These are phyloP conservation scores for Semnornis frantzii DNA, from an alignment of 2,113 vertebrate species.

Conservation along the genomic window DNA sequence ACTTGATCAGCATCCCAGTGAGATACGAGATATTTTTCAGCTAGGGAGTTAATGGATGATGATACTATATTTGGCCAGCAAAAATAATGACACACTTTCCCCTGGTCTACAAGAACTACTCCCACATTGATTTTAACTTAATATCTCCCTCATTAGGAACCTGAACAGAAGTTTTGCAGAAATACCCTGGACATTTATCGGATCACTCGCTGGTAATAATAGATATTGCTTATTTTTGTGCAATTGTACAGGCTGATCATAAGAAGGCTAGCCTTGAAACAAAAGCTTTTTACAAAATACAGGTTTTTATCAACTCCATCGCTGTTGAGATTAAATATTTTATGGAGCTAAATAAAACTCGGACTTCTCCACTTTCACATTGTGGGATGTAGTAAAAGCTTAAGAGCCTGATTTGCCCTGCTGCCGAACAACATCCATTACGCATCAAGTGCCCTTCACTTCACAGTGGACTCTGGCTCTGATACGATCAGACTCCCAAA, in stretches of 20 bases:
- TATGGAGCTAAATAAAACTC: conserved; percentile 71
- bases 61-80: conserved; percentile 69
- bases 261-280: conserved; percentile 50
- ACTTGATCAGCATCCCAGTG: conserved; percentile 58
- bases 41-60: conserved; percentile 62
- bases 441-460: conserved; percentile 9
- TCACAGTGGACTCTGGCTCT: conserved; percentile 19
- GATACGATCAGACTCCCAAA: not conserved
- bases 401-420: not conserved
- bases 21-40: conserved; percentile 58
- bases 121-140: conserved; percentile 74
- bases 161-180: conserved; percentile 67
- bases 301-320: conserved; percentile 65
- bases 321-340: conserved; percentile 69
- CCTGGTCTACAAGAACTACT: conserved; percentile 66
- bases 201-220: conserved; percentile 59
- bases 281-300: conserved; percentile 69
- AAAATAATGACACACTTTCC: conserved; percentile 67
- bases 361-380: conserved; percentile 59
- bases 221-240: conserved; percentile 40
- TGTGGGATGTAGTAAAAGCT: conserved; percentile 64
- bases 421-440: conserved; percentile 9
- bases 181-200: conserved; percentile 64
- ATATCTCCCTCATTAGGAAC: conserved; percentile 70
- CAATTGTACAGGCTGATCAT: conserved; percentile 32